Base-by-base conservation (phyloP, 2,797 vertebrate genomes). In the Myotis pilosus region DNA sequence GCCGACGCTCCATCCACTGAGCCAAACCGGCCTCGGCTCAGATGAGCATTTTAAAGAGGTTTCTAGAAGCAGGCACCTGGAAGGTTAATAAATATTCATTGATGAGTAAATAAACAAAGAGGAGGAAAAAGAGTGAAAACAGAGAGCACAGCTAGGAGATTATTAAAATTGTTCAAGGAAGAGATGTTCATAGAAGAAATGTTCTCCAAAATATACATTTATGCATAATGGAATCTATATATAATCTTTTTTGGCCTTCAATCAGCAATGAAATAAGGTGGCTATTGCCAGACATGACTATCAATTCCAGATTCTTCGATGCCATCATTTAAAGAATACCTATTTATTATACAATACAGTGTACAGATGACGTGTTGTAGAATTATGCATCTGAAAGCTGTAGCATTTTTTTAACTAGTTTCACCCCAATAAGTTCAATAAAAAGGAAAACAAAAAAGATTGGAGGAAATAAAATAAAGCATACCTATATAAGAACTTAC, bases 21-120 rank as follows among this genome's bases (percentile, higher is more conserved):
- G n/a, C n/a, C n/a, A n/a, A n/a, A n/a, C n/a, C n/a, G n/a, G n/a
- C n/a, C n/a, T n/a, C n/a, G n/a, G n/a, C n/a, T 44, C 28, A 41
- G 15, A 76, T 30, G 60, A 6, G 16, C 25, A 91, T 89, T 91
- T 86, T 41, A 17, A 68, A 92, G 78, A 49, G 25, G 66, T 53
- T 69, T 64, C 78, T 85, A 22, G 49, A 91, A 85, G 36, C 85
- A 90, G 79, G 36, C 20, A 91, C 25, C 66, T 75, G 68, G 28
- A 78, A 87, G 15, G 20, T 80, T 91, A 89, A 87, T 91, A 81
- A 91, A 87, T 91, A 89, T 87, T 91, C 81, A 95, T 17, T 76
- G 38, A 33, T 38, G 47, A 60, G 19, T 92, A 72, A 92, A 92
- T 64, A 84, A 85, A 81, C 89, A 87, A 87, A 87, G 44, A 94